phyloP scores from a whole-genome alignment of 2,797 vertebrate species.

The Amniataba percoides region DNA sequence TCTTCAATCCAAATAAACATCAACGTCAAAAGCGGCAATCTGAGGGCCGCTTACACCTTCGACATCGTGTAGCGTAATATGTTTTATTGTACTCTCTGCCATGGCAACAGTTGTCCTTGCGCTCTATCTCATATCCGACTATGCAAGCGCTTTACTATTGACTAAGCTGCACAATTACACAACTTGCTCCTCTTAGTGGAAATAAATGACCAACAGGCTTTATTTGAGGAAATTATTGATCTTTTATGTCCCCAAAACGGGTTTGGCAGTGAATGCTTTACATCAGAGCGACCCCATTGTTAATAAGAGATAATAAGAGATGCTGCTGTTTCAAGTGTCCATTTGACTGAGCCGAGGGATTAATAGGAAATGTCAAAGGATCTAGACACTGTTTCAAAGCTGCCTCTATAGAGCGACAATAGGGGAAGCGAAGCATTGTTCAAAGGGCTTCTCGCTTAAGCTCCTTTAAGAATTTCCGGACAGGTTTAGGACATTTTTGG shows the following conservation, averaged over 20 bases:
- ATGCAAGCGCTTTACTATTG: constrained; percentile 24
- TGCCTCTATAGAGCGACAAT: constrained; percentile 66
- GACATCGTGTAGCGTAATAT: constrained; percentile 10
- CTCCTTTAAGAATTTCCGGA: constrained; percentile 75
- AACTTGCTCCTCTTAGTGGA: constrained; percentile 18
- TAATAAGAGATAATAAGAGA: constrained; percentile 58
- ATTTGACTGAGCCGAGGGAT: constrained; percentile 69
- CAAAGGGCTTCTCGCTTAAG: constrained; percentile 75
- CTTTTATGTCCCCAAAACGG: not conserved
- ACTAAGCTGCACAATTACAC: constrained; percentile 42
- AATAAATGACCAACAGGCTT: constrained; percentile 24
- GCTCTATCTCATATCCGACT: constrained; percentile 7
- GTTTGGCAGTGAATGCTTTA: constrained; percentile 5
- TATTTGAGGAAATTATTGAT: constrained; percentile 32
- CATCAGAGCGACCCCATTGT: constrained; percentile 52
- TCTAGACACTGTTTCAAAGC: constrained; percentile 69
- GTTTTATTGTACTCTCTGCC: constrained; percentile 37
- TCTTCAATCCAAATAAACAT: constrained; percentile 37
- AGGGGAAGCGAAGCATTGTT: constrained; percentile 74
- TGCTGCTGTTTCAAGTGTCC: constrained; percentile 58
- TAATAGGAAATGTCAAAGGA: constrained; percentile 71
- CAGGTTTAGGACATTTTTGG: constrained; percentile 68
- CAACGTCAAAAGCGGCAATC: constrained; percentile 33
- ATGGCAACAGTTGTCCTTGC: constrained; percentile 46
- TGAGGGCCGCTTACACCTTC: constrained; percentile 21